Evolutionary conservation across 1,140 invertebrate genomes (phyloP).

Genomic region (Muscidifurax raptorellus): DNA sequence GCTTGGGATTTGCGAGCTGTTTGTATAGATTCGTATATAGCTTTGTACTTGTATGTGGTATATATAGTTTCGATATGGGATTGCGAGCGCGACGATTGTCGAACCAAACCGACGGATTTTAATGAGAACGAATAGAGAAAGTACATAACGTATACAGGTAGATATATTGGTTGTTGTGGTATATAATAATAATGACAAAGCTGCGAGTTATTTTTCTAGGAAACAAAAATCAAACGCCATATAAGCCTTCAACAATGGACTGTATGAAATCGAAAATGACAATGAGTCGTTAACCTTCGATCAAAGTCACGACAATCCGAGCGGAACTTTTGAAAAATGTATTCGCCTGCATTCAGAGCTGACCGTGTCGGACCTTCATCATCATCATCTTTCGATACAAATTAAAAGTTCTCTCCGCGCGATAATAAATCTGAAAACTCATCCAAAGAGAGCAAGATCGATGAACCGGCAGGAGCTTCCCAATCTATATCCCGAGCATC

Average conservation of each 20-base stretch:
- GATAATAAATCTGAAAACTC: conserved; percentile 41
- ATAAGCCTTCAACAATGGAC: neutral
- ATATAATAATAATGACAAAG: neutral
- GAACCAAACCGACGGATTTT: neutral
- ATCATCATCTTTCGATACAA: neutral
- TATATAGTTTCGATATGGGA: neutral
- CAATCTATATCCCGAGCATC: conserved; percentile 14
- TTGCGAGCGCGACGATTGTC: too few relatives aligned
- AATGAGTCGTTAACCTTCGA: conserved; percentile 2
- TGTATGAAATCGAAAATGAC: neutral
- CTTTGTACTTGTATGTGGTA: neutral
- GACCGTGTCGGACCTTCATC: neutral
- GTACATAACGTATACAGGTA: too few relatives aligned
- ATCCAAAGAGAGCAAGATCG: conserved; percentile 28
- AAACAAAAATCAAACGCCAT: neutral
- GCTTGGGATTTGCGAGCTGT: conserved; percentile 35
- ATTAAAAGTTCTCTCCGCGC: neutral
- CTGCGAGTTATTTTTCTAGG: neutral
- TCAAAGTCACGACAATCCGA: neutral
- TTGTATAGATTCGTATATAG: neutral
- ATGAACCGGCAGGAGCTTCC: neutral
- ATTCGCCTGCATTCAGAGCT: neutral
- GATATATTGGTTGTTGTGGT: too few relatives aligned
- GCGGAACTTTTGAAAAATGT: neutral
- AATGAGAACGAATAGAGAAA: neutral